Percentiles rank a stretch among this genome's conserved stretches.
phyloP scores from a whole-genome alignment of 2,888 invertebrate genomes.

The Nemapogon koenigi region DNA sequence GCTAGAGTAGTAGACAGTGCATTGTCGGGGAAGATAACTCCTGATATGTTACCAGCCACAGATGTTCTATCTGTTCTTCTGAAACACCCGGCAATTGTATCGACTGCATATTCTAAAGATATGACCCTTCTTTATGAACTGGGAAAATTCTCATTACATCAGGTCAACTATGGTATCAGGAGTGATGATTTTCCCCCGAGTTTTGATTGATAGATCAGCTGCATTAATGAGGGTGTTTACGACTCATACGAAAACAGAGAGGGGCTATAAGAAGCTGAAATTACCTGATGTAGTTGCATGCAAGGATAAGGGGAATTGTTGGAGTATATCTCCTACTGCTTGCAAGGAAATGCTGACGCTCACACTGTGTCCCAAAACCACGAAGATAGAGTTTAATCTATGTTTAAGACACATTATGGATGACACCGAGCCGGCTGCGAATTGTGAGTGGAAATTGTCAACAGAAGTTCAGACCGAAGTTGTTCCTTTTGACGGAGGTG shows the following conservation, averaged over 20 bases:
- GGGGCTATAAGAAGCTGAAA: neutral
- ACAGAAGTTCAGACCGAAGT: neutral
- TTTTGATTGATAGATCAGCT: neutral
- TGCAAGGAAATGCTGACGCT: neutral
- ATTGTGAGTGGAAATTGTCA: neutral
- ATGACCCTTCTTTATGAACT: slow-evolving; percentile 2
- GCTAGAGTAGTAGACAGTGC: neutral
- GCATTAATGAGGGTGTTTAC: neutral
- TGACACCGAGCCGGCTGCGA: neutral
- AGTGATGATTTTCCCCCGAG: neutral
- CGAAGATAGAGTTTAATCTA: neutral
- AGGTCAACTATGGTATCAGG: neutral
- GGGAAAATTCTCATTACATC: neutral
- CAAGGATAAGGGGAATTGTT: neutral
- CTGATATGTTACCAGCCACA: neutral
- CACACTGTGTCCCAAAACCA: neutral
- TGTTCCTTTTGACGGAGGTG: neutral
- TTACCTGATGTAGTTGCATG: neutral
- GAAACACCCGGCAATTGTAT: slow-evolving; percentile 1
- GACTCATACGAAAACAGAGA: neutral
- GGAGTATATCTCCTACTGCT: neutral
- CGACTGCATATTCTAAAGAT: neutral
- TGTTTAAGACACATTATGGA: neutral
- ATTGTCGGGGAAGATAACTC: slow-evolving; percentile 1
- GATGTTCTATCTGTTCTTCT: slow-evolving; percentile 1